Evolutionary conservation across 1,140 invertebrate species (phyloP), one percentile per base, ranked within the genome.

Genomic region (Eumaeus atala): DNA sequence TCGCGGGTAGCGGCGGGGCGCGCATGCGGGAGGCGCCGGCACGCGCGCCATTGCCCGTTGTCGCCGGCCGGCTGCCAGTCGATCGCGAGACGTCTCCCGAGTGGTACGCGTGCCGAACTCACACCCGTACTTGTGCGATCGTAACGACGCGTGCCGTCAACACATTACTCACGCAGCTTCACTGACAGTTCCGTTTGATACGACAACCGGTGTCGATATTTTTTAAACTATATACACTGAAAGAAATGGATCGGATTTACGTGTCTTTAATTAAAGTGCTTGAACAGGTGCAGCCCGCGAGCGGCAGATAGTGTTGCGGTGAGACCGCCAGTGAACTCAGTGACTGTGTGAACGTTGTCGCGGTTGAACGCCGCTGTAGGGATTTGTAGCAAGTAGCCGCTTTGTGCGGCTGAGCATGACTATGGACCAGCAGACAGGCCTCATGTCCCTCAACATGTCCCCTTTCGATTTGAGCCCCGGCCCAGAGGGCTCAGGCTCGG

Each of bases 381-480:
- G 70, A 82, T 77, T 74, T 67, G 65, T 77, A 75, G 63, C 65
- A 66, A 82, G 64, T 66, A 72, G 80, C 80, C 80, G 83, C 78
- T 61, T 52, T 42, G 77, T 65, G 70, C 84, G 80, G 86, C 86
- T 75, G 83, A 85, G 82, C 81, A 89, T 90, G 90, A 90, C 79
- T 72, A 82, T 84, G 90, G 80, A 86, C 69, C 92, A 93, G 85
- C 92, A 93, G 88, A 91, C 93, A 88, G 91, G 92, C 89, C 90
- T 95, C 84, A 93, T 94, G 89, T 94, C 93, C 82, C 90, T 95
- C 67, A 95, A 94, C 89, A 94, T 95, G 92, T 94, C 93, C 82
- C 93, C 94, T 61, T 93, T 93, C 83, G 91, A 92, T 72, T 87
- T 94, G 79, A 93, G 92, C 74, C 91, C 94, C 67, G 91, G 91